phyloP scores from a whole-genome alignment of 2,113 vertebrate species.

The Catagonus wagneri region DNA sequence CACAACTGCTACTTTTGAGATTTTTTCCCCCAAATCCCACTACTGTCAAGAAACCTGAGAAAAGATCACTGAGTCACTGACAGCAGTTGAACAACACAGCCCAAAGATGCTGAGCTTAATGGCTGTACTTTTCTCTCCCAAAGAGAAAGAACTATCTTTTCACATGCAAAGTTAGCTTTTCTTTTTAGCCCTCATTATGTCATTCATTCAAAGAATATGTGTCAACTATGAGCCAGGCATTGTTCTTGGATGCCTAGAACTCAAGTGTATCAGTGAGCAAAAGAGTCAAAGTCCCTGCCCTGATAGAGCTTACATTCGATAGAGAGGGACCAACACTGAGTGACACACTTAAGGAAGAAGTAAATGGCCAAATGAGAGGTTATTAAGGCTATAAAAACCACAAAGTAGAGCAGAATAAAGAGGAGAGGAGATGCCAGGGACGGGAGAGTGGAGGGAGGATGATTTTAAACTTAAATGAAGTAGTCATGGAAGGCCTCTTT shows the following conservation, averaged over 20 bases:
- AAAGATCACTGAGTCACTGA: slow-evolving; percentile 12
- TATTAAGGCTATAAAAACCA: neutral
- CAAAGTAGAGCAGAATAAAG: neutral
- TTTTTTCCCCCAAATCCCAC: neutral
- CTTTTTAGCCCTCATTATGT: neutral
- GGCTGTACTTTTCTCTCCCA: neutral
- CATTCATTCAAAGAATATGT: neutral
- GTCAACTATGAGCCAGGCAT: neutral
- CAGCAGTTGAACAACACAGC: neutral
- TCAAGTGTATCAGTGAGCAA: neutral
- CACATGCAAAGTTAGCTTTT: neutral
- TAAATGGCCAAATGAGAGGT: neutral
- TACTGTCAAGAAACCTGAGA: slow-evolving; percentile 13
- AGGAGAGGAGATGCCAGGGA: neutral
- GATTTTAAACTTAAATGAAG: neutral
- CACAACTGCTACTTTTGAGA: neutral
- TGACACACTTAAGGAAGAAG: neutral
- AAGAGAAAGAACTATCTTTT: slow-evolving; percentile 21
- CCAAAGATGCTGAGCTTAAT: neutral
- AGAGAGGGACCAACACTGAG: neutral
- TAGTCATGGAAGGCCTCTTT: neutral
- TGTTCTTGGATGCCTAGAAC: neutral
- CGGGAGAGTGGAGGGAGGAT: neutral
- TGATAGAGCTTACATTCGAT: neutral
- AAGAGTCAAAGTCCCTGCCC: neutral